Evolutionary conservation across 35 echinoderm and acorn worm species (phyloP).

Genomic region (Diadema setosum): DNA sequence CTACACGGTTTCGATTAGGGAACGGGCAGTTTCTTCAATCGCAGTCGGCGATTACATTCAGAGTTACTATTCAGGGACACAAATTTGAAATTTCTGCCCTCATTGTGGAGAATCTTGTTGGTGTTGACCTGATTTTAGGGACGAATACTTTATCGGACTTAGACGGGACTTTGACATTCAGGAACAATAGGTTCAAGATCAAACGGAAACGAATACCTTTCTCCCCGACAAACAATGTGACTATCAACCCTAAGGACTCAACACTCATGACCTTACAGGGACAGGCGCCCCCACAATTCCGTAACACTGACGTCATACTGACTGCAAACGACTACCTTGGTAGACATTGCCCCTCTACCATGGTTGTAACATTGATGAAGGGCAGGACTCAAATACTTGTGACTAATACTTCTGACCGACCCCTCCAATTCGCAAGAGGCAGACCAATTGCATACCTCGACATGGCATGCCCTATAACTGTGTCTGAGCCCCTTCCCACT

Average conservation of each 20-base stretch:
- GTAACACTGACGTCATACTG: not conserved
- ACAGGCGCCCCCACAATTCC: not conserved
- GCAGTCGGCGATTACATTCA: not conserved
- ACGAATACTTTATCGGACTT: not conserved
- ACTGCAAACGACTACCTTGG: not conserved
- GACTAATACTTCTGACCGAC: not conserved
- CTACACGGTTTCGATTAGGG: not conserved
- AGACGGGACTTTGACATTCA: not conserved
- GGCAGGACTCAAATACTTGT: not conserved
- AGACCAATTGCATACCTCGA: not conserved
- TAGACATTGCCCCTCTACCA: not conserved
- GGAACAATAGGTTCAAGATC: not conserved
- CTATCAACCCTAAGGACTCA: not conserved
- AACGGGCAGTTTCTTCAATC: not conserved
- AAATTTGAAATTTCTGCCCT: constrained; percentile 6
- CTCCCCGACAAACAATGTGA: not conserved
- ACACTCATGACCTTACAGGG: not conserved
- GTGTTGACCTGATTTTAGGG: constrained; percentile 19
- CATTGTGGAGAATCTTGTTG: not conserved
- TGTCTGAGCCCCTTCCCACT: not conserved
- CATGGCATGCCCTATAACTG: not conserved
- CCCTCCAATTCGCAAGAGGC: not conserved
- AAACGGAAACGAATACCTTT: not conserved
- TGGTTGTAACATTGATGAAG: not conserved
- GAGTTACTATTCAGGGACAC: not conserved